Percentiles rank a stretch among this genome's conserved stretches.
Conservation (phyloP, 2,888 invertebrate species). For the Ommatoiulus sabulosus region DNA sequence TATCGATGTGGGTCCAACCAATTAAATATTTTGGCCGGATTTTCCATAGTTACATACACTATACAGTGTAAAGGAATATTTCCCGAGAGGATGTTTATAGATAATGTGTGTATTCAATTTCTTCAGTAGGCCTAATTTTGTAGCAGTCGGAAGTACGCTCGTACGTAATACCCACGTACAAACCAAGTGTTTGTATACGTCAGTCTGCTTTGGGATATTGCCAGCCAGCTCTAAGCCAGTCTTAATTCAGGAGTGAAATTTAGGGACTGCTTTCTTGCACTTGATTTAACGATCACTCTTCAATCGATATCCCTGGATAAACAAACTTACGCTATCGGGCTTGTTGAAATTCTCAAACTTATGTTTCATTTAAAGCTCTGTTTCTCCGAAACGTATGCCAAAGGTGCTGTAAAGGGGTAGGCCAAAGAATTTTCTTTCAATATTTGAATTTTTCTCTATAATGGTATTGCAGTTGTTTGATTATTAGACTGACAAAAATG, state of each 20-base stretch:
- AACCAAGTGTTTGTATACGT: background rate
- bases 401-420: slow-evolving; percentile 40
- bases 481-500: no score
- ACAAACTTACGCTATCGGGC: slow-evolving; percentile 38
- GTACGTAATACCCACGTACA: slow-evolving; percentile 32
- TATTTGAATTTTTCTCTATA: background rate
- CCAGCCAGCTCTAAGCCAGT: slow-evolving; percentile 25
- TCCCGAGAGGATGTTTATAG: background rate
- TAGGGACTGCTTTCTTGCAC: slow-evolving; percentile 33
- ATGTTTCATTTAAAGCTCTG: slow-evolving; percentile 32
- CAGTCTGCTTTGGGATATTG: background rate
- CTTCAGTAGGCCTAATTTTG: background rate
- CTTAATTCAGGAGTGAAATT: slow-evolving; percentile 45
- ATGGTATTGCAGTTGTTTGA: no score
- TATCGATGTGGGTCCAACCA: no score
- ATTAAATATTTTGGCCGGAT: no score
- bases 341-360: slow-evolving; percentile 37
- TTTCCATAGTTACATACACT: no score
- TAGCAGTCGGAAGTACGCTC: background rate
- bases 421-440: background rate
- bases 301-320: slow-evolving; percentile 30
- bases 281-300: slow-evolving; percentile 45
- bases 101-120: background rate
- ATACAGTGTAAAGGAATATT: no score
- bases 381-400: background rate